phyloP scores from a whole-genome alignment of 2,113 vertebrate species.

The Alces alces region DNA sequence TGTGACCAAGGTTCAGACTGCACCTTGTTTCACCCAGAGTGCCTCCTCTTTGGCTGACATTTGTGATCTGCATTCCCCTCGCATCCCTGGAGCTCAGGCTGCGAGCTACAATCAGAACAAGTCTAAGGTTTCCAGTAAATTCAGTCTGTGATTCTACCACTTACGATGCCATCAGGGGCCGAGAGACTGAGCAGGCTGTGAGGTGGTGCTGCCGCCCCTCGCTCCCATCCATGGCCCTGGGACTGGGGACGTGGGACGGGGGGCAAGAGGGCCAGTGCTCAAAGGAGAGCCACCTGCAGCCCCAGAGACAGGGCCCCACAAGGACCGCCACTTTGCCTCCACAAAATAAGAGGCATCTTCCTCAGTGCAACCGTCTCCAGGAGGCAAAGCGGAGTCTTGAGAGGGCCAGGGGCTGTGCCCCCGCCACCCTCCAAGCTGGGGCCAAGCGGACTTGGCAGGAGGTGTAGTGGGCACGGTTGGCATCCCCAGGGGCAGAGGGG shows the following conservation, averaged over 20 bases:
- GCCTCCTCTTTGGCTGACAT: background rate
- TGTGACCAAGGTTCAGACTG: background rate
- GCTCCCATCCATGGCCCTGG: background rate
- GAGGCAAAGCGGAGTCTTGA: background rate
- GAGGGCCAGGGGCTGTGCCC: background rate
- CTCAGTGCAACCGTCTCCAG: fast-evolving
- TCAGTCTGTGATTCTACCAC: background rate
- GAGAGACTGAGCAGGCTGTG: fast-evolving
- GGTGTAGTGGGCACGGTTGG: background rate
- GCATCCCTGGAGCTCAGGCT: no score
- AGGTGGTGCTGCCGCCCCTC: background rate
- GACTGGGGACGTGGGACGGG: fast-evolving
- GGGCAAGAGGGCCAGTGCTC: background rate
- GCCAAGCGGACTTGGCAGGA: background rate
- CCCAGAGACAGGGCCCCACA: no score
- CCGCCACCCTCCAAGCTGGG: fast-evolving
- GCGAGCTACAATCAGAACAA: background rate
- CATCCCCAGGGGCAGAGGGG: background rate
- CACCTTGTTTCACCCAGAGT: background rate
- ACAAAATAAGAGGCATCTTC: background rate
- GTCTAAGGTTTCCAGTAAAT: background rate
- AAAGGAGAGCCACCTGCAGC: background rate
- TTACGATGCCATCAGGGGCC: background rate
- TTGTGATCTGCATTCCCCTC: background rate
- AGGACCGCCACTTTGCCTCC: background rate